Percentiles rank a stretch among this genome's conserved stretches.
Conservation (phyloP, 2,888 invertebrate species). For the Hedya salicella region DNA sequence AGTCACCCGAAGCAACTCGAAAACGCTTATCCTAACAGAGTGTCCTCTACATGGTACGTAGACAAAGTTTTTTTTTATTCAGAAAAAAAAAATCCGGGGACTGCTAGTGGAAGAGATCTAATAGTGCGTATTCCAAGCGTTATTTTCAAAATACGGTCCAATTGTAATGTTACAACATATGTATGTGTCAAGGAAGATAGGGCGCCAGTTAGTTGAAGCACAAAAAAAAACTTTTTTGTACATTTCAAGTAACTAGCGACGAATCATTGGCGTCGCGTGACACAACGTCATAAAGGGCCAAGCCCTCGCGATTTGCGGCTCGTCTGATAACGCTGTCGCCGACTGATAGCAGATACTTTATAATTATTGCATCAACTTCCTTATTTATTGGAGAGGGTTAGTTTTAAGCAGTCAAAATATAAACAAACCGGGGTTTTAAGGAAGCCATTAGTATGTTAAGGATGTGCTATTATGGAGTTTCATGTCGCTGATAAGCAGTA, state of each 20-base stretch:
- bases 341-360: slow-evolving; percentile 43
- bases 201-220: no score
- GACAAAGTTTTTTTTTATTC: no score
- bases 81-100: no score
- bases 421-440: slow-evolving; percentile 6
- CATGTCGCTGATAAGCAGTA: slow-evolving; percentile 15
- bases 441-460: slow-evolving; percentile 32
- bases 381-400: slow-evolving; percentile 40
- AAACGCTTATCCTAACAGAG: no score
- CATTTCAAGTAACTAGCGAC: slow-evolving; percentile 11
- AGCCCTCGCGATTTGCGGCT: slow-evolving; percentile 29
- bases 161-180: no score
- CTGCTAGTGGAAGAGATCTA: no score
- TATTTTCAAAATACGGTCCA: no score
- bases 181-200: no score
- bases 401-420: slow-evolving; percentile 28
- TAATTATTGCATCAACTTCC: slow-evolving; percentile 44
- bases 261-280: slow-evolving; percentile 34
- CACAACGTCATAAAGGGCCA: slow-evolving; percentile 28
- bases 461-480: slow-evolving; percentile 5
- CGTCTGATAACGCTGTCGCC: slow-evolving; percentile 38
- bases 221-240: background rate
- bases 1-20: no score
- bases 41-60: no score
- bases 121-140: no score